Percentiles rank a stretch among this genome's conserved stretches.
These are phyloP conservation scores for Jacana jacana DNA, from an alignment of 2,113 vertebrate genomes.

Conservation along the genomic window DNA sequence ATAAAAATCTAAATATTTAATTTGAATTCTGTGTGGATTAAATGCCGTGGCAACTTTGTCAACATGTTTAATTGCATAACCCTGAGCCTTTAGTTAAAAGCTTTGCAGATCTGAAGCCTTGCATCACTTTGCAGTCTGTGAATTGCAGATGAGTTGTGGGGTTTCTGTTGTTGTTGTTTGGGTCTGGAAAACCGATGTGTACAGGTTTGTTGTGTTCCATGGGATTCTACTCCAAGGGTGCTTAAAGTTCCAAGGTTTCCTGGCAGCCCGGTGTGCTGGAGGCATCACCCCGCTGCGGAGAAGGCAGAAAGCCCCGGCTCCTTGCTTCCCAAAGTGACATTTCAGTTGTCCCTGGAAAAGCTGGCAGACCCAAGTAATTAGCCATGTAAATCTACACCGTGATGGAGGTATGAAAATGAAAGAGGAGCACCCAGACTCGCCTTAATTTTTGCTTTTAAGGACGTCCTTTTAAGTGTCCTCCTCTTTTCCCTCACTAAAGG, in stretches of 20 bases:
- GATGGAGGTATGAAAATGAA: not conserved
- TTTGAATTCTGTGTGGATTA: not conserved
- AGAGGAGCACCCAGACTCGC: too few relatives aligned
- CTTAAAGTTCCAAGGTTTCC: accelerated
- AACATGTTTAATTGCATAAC: not conserved
- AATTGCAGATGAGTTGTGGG: not conserved
- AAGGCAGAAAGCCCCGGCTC: not conserved
- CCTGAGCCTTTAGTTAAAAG: not conserved
- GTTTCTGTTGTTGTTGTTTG: not conserved
- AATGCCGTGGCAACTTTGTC: not conserved
- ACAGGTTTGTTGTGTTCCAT: not conserved
- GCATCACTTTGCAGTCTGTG: not conserved
- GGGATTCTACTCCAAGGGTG: not conserved
- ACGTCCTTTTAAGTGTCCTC: not conserved
- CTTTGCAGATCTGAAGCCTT: not conserved
- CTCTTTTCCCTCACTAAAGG: not conserved
- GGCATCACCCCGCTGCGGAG: accelerated
- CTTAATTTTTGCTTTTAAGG: not conserved
- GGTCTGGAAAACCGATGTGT: not conserved
- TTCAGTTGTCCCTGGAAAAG: not conserved
- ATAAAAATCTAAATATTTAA: not conserved
- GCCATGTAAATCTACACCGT: not conserved
- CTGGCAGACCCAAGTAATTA: not conserved
- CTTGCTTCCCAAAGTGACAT: not conserved
- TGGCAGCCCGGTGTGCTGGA: not conserved